A percentile compares a stretch with the other conserved stretches of the same genome.
phyloP scores from a whole-genome alignment of 2,113 vertebrate species.

The Lampris incognitus region DNA sequence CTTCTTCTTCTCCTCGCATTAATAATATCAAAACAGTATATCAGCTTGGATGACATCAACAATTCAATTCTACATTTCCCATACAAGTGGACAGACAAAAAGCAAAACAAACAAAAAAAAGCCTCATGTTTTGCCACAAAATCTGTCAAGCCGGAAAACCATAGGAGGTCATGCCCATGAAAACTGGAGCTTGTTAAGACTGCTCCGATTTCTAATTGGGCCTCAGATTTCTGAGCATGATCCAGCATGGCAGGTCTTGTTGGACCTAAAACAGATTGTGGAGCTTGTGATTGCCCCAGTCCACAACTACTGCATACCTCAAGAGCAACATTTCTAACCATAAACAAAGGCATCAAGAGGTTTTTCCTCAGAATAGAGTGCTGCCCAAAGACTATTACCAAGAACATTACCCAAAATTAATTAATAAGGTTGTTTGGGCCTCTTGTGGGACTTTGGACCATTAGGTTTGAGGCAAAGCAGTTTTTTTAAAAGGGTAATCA shows the following conservation, averaged over 20 bases:
- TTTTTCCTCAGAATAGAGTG: not conserved
- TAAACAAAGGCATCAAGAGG: conserved; percentile 3
- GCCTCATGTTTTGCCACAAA: conserved; percentile 7
- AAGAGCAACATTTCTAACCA: conserved; percentile 12
- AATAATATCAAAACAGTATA: not conserved
- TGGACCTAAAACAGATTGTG: conserved; percentile 12
- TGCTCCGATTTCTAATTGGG: conserved; percentile 9
- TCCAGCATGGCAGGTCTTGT: conserved; percentile 9
- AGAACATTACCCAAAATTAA: not conserved
- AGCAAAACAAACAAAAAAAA: not conserved
- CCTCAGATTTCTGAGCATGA: not conserved
- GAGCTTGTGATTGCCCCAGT: not conserved
- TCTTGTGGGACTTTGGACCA: conserved; percentile 3
- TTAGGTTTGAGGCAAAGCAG: conserved; percentile 4
- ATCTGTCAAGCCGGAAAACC: not conserved
- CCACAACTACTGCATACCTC: conserved; percentile 5
- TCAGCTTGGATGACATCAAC: not conserved
- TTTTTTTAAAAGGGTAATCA: conserved; percentile 5
- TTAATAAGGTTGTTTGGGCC: not conserved
- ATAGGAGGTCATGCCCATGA: not conserved
- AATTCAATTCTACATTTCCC: not conserved
- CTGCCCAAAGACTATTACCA: conserved; percentile 1
- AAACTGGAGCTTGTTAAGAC: not conserved
- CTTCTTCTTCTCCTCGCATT: no score
- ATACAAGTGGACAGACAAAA: conserved; percentile 4